Percentiles rank a stretch among this genome's conserved stretches.
Evolutionary conservation across 2,113 vertebrate genomes (phyloP).

Genomic region (Glaucidium brasilianum): DNA sequence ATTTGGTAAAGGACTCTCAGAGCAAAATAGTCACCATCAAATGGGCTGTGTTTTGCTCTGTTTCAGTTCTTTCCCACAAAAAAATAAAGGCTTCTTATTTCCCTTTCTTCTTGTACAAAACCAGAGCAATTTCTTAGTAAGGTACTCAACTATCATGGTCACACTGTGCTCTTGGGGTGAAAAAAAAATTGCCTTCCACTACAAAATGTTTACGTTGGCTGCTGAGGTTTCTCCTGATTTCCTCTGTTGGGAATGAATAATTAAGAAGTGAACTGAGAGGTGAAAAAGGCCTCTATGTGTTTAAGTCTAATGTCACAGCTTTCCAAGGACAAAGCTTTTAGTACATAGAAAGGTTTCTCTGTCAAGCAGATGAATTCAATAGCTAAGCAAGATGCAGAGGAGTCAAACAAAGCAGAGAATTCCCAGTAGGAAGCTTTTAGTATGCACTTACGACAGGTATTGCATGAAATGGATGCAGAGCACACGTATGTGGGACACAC

Average conservation of each 20-base stretch:
- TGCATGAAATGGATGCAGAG: slow-evolving; percentile 55
- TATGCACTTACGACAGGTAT: slow-evolving; percentile 22
- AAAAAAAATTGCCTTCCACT: slow-evolving; percentile 80
- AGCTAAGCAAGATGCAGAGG: slow-evolving; percentile 14
- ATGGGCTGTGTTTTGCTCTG: background rate
- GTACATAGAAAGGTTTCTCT: slow-evolving; percentile 41
- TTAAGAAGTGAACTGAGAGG: slow-evolving; percentile 73
- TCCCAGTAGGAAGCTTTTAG: slow-evolving; percentile 31
- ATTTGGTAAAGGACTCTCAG: background rate
- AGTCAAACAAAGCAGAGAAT: slow-evolving; percentile 36
- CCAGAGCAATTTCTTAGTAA: background rate
- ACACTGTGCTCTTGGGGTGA: background rate
- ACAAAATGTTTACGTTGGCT: slow-evolving; percentile 78
- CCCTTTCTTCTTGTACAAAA: background rate
- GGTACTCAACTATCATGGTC: background rate
- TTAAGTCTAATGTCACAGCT: slow-evolving; percentile 58
- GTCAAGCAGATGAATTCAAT: slow-evolving; percentile 55
- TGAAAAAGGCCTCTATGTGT: slow-evolving; percentile 57
- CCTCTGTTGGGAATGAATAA: slow-evolving; percentile 73
- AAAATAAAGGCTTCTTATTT: background rate
- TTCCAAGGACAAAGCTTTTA: slow-evolving; percentile 68
- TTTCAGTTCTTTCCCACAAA: background rate
- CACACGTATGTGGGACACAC: slow-evolving; percentile 32
- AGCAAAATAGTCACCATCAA: background rate
- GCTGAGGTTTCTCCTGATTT: slow-evolving; percentile 49